Percentiles rank a stretch among this genome's conserved stretches.
Evolutionary conservation across 2,888 invertebrate species (phyloP).

Genomic region (Eupelmus urozonus): DNA sequence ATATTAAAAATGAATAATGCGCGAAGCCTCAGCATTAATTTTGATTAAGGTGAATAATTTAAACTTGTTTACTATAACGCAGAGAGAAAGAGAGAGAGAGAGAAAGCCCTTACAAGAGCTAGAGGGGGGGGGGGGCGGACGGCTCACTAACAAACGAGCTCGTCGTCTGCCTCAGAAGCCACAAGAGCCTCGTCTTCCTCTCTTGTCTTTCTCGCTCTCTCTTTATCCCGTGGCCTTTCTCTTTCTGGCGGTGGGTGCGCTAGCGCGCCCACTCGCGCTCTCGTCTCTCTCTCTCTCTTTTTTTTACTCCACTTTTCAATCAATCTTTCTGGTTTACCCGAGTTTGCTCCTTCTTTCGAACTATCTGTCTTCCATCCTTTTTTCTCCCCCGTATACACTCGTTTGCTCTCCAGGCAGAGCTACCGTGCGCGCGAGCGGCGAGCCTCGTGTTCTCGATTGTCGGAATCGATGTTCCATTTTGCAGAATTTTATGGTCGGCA

Average conservation of each 20-base stretch:
- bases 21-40: constrained; percentile 21
- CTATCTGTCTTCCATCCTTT: constrained; percentile 54
- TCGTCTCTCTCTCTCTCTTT: not conserved
- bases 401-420: not conserved
- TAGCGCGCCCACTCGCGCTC: not conserved
- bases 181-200: constrained; percentile 22
- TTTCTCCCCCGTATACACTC: constrained; percentile 6
- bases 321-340: constrained; percentile 60
- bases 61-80: constrained; percentile 23
- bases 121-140: not conserved
- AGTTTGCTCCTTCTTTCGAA: constrained; percentile 55
- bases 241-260: constrained; percentile 26
- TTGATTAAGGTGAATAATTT: constrained; percentile 38
- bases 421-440: not conserved
- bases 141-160: constrained; percentile 54
- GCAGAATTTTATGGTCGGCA: constrained; percentile 38
- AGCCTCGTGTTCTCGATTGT: constrained; percentile 44
- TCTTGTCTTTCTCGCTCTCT: constrained; percentile 10
- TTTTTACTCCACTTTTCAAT: constrained; percentile 58
- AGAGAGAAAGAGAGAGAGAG: constrained; percentile 6
- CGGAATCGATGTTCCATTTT: constrained; percentile 55
- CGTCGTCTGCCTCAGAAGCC: constrained; percentile 18
- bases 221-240: constrained; percentile 35
- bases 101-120: not conserved
- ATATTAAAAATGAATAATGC: too few relatives aligned